Base-by-base conservation (phyloP, 2,113 vertebrate genomes). In the Monopterus albus region DNA sequence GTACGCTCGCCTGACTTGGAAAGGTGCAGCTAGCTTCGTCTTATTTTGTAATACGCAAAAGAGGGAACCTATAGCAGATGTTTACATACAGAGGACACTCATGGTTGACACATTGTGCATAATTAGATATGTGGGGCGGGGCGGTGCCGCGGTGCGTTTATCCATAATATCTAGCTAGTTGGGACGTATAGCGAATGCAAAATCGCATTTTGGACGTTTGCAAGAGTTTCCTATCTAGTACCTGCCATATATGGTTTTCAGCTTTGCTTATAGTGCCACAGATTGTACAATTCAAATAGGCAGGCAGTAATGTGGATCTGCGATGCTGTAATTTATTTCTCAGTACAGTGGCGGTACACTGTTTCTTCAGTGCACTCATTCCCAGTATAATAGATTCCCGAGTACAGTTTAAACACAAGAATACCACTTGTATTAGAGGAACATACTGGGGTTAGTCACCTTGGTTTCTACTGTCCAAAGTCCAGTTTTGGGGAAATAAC, bases 41-140 rank as follows among this genome's bases (percentile, higher is more conserved):
- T 58, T n/a, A 12, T 65, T 40, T 29, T 3, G 17, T 31, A 31
- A 23, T 18, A 4, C 5, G 11, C 0, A 5, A 13, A 15, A 12
- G 10, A 36, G 11, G 1, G 38, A 62, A 38, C 6, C 3, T 21
- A n/a, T 20, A 0, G 5, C 17, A n/a, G 4, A 46, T 52, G n/a
- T 69, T 63, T 72, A 15, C 38, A 60, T 53, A 17, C 39, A 18
- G 36, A 52, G 60, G 57, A 35, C 66, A 67, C 42, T 25, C 23
- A 31, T 13, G 26, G 15, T 74, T 70, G 80, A 55, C 42, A 61
- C 5, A 60, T 55, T 8, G 46, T 43, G 73, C 51, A 73, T 9
- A 13, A 18, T 38, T 58, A 46, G 33, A 58, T 73, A 64, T 29
- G 55, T 49, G 75, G 88, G 85, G 88, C 85, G 83, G 83, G 85